Base-by-base conservation (phyloP, 2,113 vertebrate genomes). In the Hymenochirus boettgeri region DNA sequence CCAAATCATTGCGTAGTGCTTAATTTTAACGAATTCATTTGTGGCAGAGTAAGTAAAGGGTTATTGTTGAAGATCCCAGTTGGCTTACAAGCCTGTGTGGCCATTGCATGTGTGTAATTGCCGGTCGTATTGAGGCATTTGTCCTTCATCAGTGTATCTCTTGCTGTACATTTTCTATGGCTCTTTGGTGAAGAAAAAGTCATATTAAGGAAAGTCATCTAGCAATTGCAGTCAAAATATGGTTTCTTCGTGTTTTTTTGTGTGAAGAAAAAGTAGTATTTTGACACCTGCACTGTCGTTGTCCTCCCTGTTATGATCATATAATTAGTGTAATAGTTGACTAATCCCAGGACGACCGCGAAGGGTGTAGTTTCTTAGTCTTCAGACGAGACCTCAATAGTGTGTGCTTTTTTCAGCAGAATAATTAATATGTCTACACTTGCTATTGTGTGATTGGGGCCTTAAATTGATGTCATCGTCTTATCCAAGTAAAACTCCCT, bases 1-100 rank as follows among this genome's bases (percentile, higher is more conserved):
- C 91, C 62, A 93, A 93, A 62, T 96, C 93, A 75, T 80, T 97
- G 53, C 94, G 95, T 99, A 83, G 96, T 95, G 95, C 71, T 1
- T 48, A 53, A 42, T n/a, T 8, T 18, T 23, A 54, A 23, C 4
- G 7, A 5, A 9, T 19, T 3, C 22, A 27, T 17, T 35, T 27
- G 37, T 35, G 21, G 29, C 18, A 37, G 29, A 26, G 31, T 5
- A 31, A n/a, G n/a, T n/a, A n/a, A n/a, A n/a, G n/a, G n/a, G n/a
- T n/a, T n/a, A n/a, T n/a, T n/a, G n/a, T 25, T 59, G 46, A 19
- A 53, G 27, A 21, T 66, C 26, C n/a, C 12, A 19, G 7, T 42
- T 5, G 21, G 31, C 10, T 52, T 42, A 39, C 21, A 7, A 22
- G 10, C 25, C 18, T 42, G 26, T 31, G 19, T 17, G 21, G 12